These are phyloP conservation scores for Aphelenchoides bicaudatus DNA, from an alignment of 2,888 invertebrate genomes.

Conservation along the genomic window DNA sequence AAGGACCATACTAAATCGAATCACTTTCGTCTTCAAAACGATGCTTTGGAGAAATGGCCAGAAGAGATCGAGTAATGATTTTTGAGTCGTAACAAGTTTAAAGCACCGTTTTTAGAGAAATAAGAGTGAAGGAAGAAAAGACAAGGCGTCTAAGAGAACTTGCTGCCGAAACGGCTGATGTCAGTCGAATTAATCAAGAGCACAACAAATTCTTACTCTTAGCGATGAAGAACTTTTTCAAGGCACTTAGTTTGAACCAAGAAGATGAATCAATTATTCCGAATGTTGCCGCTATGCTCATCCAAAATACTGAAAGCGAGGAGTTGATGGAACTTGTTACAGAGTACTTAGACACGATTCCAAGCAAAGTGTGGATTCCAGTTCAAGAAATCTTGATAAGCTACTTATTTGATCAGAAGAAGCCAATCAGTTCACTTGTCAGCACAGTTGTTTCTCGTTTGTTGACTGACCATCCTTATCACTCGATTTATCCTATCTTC, in stretches of 20 bases:
- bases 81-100: too few relatives aligned
- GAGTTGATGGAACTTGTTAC: constrained; percentile 22
- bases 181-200: not conserved
- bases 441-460: not conserved
- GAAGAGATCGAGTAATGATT: too few relatives aligned
- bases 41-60: not conserved
- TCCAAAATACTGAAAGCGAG: constrained; percentile 19
- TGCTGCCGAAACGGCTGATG: constrained; percentile 1
- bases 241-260: constrained; percentile 10
- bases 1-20: constrained; percentile 1
- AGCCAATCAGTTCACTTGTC: not conserved
- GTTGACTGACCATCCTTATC: constrained; percentile 20
- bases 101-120: not conserved
- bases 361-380: too few relatives aligned
- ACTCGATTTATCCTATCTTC: constrained; percentile 15
- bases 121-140: too few relatives aligned
- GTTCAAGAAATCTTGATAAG: constrained; percentile 25
- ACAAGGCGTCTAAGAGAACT: not conserved
- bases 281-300: constrained; percentile 26
- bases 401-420: constrained; percentile 20
- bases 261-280: constrained; percentile 25
- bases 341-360: too few relatives aligned
- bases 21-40: constrained; percentile 8
- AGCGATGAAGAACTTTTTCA: not conserved
- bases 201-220: not conserved